These are phyloP conservation scores for Aspidiotus destructor DNA, from an alignment of 2,888 invertebrate genomes.

Conservation along the genomic window DNA sequence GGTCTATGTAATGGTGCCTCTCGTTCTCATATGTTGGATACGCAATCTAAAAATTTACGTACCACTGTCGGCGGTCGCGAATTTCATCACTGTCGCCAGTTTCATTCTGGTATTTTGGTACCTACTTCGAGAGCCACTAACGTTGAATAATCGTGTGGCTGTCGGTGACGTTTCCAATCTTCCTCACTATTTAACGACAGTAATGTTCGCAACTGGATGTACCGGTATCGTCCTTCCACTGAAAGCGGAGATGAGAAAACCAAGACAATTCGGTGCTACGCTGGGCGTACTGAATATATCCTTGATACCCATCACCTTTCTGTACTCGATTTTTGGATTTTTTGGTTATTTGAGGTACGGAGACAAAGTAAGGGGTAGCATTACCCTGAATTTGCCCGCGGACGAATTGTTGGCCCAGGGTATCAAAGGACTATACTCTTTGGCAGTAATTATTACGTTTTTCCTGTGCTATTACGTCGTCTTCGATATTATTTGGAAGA, in stretches of 20 bases:
- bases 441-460: slow-evolving; percentile 83
- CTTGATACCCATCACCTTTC: slow-evolving; percentile 66
- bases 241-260: slow-evolving; percentile 88
- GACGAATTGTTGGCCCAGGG: slow-evolving; percentile 56
- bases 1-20: slow-evolving; percentile 40
- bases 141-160: slow-evolving; percentile 52
- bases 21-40: slow-evolving; percentile 70
- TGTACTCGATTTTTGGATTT: slow-evolving; percentile 81
- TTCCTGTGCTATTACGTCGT: slow-evolving; percentile 92
- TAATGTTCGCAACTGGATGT: slow-evolving; percentile 89
- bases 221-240: slow-evolving; percentile 86
- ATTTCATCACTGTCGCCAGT: slow-evolving; percentile 68
- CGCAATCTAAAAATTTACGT: slow-evolving; percentile 76
- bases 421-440: slow-evolving; percentile 61
- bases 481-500: slow-evolving; percentile 83
- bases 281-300: slow-evolving; percentile 73
- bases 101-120: slow-evolving; percentile 79
- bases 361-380: slow-evolving; percentile 57
- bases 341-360: slow-evolving; percentile 87
- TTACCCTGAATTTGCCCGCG: slow-evolving; percentile 73
- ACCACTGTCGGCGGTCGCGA: slow-evolving; percentile 81
- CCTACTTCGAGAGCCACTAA: slow-evolving; percentile 61
- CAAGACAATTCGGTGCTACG: slow-evolving; percentile 64
- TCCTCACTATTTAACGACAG: slow-evolving; percentile 91
- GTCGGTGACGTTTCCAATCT: slow-evolving; percentile 58